Evolutionary conservation across 2,888 invertebrate species (phyloP).

Genomic region (Scaptomyza cyrtandrae): DNA sequence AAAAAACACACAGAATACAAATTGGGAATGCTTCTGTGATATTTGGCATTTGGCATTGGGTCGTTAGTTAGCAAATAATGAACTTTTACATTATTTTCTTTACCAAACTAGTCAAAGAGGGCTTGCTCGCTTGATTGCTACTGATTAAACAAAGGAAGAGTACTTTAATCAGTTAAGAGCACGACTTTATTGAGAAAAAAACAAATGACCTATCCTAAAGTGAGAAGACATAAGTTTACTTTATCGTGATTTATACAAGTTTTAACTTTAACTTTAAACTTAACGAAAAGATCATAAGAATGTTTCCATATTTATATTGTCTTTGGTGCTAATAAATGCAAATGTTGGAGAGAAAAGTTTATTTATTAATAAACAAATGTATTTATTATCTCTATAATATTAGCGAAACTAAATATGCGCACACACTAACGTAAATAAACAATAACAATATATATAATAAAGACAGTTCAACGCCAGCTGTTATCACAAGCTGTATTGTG

Average conservation of each 20-base stretch:
- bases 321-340: too few relatives aligned
- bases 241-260: too few relatives aligned
- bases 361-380: too few relatives aligned
- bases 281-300: too few relatives aligned
- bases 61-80: conserved; percentile 44
- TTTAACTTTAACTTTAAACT: too few relatives aligned
- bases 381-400: too few relatives aligned
- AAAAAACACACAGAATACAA: not conserved
- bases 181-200: not conserved
- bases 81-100: conserved; percentile 11
- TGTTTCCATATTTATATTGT: too few relatives aligned
- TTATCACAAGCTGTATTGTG: conserved; percentile 43
- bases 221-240: too few relatives aligned
- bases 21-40: conserved; percentile 26
- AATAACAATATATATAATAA: not conserved
- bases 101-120: conserved; percentile 5
- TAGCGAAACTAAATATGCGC: too few relatives aligned
- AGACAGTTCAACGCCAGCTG: conserved; percentile 14
- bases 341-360: too few relatives aligned
- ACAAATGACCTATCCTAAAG: not conserved
- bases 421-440: not conserved
- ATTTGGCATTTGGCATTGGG: conserved; percentile 42
- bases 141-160: not conserved
- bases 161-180: not conserved
- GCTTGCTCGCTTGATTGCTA: conserved; percentile 29